Base-by-base conservation (phyloP, 2,113 vertebrate genomes). In the Nymphicus hollandicus region DNA sequence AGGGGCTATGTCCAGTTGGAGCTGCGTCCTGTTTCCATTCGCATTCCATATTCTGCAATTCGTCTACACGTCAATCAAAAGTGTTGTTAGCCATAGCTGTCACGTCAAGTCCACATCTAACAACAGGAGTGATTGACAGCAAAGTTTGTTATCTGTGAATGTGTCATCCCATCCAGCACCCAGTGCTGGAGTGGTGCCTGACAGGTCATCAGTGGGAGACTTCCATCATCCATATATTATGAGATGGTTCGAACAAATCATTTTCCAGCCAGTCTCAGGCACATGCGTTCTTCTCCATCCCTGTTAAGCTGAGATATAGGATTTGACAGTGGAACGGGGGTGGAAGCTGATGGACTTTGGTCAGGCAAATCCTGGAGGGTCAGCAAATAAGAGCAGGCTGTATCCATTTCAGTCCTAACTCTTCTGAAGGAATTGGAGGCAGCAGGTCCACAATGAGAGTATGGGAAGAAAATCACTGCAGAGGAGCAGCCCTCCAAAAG, bases 101-200 rank as follows among this genome's bases (percentile, higher is more conserved):
- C 96, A 94, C 27, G 39, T 17, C 91, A 19, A 64, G 88, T 76
- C 82, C 94, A 79, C 56, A 41, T 86, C 82, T 65, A 72, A 33
- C 74, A 46, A 53, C 53, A 14, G 13, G 15, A 11, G 17, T 91
- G 97, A 97, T 72, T 95, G 96, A 96, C 92, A 94, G 89, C 82
- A 15, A 69, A 87, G 79, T 53, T 97, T 82, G 94, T 97, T 97
- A 97, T 95, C 95, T 76, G 49, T 3, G 81, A 60, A 61, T 19
- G 86, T 93, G 94, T 96, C 94, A 96, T 69, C 93, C 88, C 88
- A 71, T 74, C 91, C 91, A 52, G 60, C 82, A 95, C 74, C 83
- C 79, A 49, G 72, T 37, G 88, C 88, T 41, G 71, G 73, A 79
- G 88, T 25, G 89, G 84, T 93, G 88, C 86, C 95, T 96, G 96